phyloP scores from a whole-genome alignment of 1,140 invertebrate species.

The Pseudobourletiella spinata region DNA sequence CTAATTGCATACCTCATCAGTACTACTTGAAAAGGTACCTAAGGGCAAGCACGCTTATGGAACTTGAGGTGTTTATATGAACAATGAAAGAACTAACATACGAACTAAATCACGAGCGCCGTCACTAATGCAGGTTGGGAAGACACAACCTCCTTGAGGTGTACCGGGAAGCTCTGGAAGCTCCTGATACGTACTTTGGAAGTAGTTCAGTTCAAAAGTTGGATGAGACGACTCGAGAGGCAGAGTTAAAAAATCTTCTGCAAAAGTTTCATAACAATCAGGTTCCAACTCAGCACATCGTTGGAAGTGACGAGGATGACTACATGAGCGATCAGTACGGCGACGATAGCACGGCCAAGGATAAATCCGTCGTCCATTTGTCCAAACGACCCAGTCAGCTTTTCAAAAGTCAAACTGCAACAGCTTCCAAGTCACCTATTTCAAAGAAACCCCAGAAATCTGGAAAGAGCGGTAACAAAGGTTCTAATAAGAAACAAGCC shows the following conservation, averaged over 20 bases:
- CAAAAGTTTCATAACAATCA: not conserved
- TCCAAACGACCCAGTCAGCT: not conserved
- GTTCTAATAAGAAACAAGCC: too few species aligned
- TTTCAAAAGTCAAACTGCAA: too few species aligned
- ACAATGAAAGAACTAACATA: not conserved
- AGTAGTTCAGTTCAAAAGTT: not conserved
- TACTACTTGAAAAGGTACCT: slow-evolving; percentile 20
- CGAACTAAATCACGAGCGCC: too few species aligned
- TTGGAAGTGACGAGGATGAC: not conserved
- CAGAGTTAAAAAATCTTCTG: not conserved
- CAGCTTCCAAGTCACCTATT: too few species aligned
- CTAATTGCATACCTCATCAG: slow-evolving; percentile 29
- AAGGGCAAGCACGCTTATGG: not conserved
- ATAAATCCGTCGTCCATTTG: not conserved
- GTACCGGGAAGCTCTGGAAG: slow-evolving; percentile 15
- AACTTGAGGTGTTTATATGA: not conserved
- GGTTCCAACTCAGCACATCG: too few species aligned
- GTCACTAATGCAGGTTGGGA: not conserved
- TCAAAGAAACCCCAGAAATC: too few species aligned
- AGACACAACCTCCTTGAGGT: slow-evolving; percentile 14
- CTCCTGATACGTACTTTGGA: not conserved
- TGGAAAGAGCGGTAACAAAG: too few species aligned
- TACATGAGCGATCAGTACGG: not conserved
- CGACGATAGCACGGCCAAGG: not conserved
- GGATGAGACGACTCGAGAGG: not conserved